Evolutionary conservation across 2,888 invertebrate species (phyloP).

Genomic region (Leptura quadrifasciata): DNA sequence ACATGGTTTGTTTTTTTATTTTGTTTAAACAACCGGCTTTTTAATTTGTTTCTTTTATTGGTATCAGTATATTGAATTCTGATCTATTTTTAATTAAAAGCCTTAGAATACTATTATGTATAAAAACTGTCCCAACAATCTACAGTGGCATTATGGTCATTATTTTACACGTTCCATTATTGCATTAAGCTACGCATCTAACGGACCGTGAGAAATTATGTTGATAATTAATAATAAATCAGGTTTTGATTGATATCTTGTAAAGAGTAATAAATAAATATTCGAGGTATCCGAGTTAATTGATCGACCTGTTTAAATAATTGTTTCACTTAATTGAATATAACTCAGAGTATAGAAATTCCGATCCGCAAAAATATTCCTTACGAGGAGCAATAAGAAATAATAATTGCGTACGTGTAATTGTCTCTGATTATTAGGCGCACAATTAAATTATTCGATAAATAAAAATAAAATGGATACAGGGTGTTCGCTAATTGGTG

Average conservation of each 20-base stretch:
- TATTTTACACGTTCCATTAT: not conserved
- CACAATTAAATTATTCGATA: too few species aligned
- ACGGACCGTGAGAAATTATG: slow-evolving; percentile 10
- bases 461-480: too few species aligned
- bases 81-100: not conserved
- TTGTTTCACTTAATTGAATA: not conserved
- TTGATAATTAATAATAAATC: slow-evolving; percentile 17
- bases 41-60: not conserved
- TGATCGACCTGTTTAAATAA: slow-evolving; percentile 6
- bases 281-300: not conserved
- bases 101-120: not conserved
- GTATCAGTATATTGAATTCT: not conserved
- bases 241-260: slow-evolving; percentile 23
- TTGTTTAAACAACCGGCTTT: not conserved
- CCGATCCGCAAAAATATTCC: not conserved
- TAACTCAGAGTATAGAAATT: not conserved
- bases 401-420: not conserved
- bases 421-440: too few species aligned
- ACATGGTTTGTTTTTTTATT: not conserved
- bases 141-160: not conserved
- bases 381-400: not conserved
- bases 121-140: not conserved
- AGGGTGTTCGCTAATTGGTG: too few species aligned
- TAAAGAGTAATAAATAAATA: not conserved
- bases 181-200: not conserved